A percentile compares a stretch with the other conserved stretches of the same genome.
These are phyloP conservation scores for Danaus melanippus DNA, from an alignment of 1,140 invertebrate species.

Conservation along the genomic window DNA sequence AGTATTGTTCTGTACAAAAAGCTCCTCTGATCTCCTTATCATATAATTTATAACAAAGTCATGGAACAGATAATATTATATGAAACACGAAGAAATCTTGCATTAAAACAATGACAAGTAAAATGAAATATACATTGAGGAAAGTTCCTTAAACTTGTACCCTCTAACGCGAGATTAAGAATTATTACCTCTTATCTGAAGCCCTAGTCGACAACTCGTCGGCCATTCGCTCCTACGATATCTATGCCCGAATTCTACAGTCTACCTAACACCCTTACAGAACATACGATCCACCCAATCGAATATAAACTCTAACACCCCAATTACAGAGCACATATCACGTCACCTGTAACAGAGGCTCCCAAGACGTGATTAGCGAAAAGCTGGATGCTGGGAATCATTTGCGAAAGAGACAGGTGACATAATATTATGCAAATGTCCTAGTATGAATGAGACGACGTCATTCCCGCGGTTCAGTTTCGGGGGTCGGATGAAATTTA, in stretches of 20 bases:
- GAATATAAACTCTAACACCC: conserved; percentile 29
- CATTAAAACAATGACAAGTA: not conserved
- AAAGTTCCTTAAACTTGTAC: conserved; percentile 18
- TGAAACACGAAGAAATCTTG: not conserved
- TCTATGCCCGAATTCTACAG: conserved; percentile 58
- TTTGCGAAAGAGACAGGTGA: conserved; percentile 63
- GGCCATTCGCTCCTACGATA: conserved; percentile 49
- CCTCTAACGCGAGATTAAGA: conserved; percentile 45
- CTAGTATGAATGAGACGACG: conserved; percentile 34
- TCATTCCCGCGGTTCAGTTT: conserved; percentile 37
- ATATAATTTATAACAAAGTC: too few relatives aligned
- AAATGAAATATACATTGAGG: conserved; percentile 11
- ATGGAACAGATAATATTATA: too few relatives aligned
- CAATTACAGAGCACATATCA: conserved; percentile 25
- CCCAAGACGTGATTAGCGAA: conserved; percentile 57
- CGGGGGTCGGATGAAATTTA: conserved; percentile 45
- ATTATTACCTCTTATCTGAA: conserved; percentile 55
- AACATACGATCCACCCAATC: conserved; percentile 16
- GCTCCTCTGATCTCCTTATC: too few relatives aligned
- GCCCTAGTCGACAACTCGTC: conserved; percentile 51
- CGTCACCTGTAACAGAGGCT: not conserved
- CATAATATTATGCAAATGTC: conserved; percentile 53
- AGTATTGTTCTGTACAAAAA: too few relatives aligned
- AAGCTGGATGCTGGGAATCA: conserved; percentile 65
- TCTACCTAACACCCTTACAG: conserved; percentile 55